phyloP scores from a whole-genome alignment of 2,797 vertebrate genomes.

The Amblyraja radiata region DNA sequence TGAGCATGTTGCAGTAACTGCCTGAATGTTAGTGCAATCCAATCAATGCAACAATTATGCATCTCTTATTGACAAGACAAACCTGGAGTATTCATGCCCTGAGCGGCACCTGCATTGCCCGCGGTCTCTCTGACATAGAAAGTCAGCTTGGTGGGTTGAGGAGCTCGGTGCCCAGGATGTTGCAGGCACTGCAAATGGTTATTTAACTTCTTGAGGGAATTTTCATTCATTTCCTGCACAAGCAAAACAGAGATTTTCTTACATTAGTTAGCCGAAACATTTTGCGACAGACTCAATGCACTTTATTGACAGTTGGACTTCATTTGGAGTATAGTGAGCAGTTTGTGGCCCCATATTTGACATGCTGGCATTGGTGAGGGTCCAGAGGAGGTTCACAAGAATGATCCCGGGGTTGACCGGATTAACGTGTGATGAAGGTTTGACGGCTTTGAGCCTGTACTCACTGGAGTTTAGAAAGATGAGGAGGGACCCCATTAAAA shows the following conservation, averaged over 20 bases:
- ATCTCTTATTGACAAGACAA: slow-evolving; percentile 19
- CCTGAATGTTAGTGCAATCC: too few relatives aligned
- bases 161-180: slow-evolving; percentile 65
- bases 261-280: background rate
- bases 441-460: too few relatives aligned
- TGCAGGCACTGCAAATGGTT: slow-evolving; percentile 87
- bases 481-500: too few relatives aligned
- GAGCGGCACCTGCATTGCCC: slow-evolving; percentile 53
- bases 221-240: slow-evolving; percentile 88
- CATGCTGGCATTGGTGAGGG: too few relatives aligned
- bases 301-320: background rate
- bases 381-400: too few relatives aligned
- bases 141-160: slow-evolving; percentile 76
- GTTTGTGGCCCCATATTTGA: too few relatives aligned
- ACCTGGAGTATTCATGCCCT: slow-evolving; percentile 61
- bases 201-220: slow-evolving; percentile 87
- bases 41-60: background rate
- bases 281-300: background rate
- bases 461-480: too few relatives aligned
- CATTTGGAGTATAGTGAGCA: too few relatives aligned
- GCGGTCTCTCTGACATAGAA: slow-evolving; percentile 85
- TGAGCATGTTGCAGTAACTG: background rate
- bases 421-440: too few relatives aligned
- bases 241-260: slow-evolving; percentile 39
- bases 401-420: too few relatives aligned